Percentiles rank a stretch among this genome's conserved stretches.
Evolutionary conservation across 2,888 invertebrate species (phyloP).

Genomic region (Dicyrtoma fusca): DNA sequence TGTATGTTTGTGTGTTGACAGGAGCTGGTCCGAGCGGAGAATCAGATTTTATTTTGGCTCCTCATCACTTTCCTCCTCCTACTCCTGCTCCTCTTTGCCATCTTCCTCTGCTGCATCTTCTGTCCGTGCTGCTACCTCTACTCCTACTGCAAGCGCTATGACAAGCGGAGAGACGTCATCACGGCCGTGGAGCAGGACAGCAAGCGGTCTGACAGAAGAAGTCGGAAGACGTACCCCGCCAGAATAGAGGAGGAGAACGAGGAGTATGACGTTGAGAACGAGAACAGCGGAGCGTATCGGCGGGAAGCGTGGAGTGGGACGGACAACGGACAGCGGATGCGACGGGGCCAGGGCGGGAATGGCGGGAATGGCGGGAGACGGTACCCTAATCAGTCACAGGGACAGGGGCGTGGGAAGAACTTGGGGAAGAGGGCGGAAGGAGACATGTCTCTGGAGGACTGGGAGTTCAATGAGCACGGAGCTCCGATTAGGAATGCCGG

Average conservation of each 20-base stretch:
- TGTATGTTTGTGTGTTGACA: neutral
- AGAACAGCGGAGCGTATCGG: constrained; percentile 38
- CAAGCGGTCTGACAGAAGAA: constrained; percentile 5
- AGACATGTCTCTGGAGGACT: constrained; percentile 52
- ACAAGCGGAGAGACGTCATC: constrained; percentile 30
- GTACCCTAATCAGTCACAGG: constrained; percentile 30
- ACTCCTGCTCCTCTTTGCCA: constrained; percentile 71
- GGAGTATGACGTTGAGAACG: constrained; percentile 40
- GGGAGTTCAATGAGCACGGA: constrained; percentile 50
- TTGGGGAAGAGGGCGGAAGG: constrained; percentile 29
- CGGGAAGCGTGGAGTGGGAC: constrained; percentile 83
- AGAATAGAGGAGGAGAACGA: constrained; percentile 33
- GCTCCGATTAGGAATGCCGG: constrained; percentile 35
- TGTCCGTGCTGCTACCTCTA: constrained; percentile 67
- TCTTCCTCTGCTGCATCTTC: constrained; percentile 78
- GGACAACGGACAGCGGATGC: constrained; percentile 59
- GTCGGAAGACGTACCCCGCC: constrained; percentile 31
- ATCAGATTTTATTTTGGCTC: constrained; percentile 74
- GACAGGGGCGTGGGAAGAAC: constrained; percentile 2
- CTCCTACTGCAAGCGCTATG: constrained; percentile 48
- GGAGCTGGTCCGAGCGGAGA: constrained; percentile 71
- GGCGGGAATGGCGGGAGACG: constrained; percentile 37
- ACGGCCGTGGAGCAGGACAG: constrained; percentile 32
- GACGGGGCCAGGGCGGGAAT: constrained; percentile 59
- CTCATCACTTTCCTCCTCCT: constrained; percentile 75